Evolutionary conservation across 2,113 vertebrate species (phyloP).

Genomic region (Machaerirhynchus nigripectus): DNA sequence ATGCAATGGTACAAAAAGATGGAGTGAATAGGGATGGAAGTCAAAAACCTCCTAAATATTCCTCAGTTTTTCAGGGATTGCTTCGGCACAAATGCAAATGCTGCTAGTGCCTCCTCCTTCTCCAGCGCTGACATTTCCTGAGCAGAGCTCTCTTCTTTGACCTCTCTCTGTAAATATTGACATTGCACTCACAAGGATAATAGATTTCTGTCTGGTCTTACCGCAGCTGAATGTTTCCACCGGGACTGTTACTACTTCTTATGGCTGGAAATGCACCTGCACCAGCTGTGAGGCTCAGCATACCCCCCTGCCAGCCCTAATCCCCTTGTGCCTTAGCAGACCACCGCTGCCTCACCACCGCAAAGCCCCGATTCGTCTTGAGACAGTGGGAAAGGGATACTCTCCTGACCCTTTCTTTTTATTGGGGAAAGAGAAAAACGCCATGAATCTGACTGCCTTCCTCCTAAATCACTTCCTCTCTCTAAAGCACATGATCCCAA

Average conservation of each 20-base stretch:
- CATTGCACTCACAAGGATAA: constrained; percentile 75
- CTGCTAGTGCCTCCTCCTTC: constrained; percentile 32
- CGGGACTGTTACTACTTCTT: constrained; percentile 69
- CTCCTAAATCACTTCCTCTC: neutral
- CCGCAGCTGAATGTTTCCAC: constrained; percentile 71
- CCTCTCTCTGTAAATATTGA: constrained; percentile 81
- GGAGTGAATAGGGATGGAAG: neutral
- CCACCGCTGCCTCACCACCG: neutral
- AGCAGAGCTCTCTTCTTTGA: constrained; percentile 77
- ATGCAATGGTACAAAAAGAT: neutral
- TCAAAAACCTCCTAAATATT: constrained; percentile 36
- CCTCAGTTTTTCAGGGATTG: constrained; percentile 31
- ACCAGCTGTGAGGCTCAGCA: constrained; percentile 68
- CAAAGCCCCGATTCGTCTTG: neutral
- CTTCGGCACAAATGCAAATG: constrained; percentile 63
- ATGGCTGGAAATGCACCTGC: constrained; percentile 72
- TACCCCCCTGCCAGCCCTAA: constrained; percentile 37
- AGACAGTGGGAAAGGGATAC: constrained; percentile 17
- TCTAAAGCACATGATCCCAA: neutral
- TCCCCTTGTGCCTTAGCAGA: constrained; percentile 62
- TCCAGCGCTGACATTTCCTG: constrained; percentile 74
- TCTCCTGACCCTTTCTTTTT: constrained; percentile 23
- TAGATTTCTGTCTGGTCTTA: constrained; percentile 78
- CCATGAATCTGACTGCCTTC: neutral
- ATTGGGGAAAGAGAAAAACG: neutral